A percentile compares a stretch with the other conserved stretches of the same genome.
Evolutionary conservation across 2,888 invertebrate species (phyloP).

Genomic region (Drosophila picticornis): DNA sequence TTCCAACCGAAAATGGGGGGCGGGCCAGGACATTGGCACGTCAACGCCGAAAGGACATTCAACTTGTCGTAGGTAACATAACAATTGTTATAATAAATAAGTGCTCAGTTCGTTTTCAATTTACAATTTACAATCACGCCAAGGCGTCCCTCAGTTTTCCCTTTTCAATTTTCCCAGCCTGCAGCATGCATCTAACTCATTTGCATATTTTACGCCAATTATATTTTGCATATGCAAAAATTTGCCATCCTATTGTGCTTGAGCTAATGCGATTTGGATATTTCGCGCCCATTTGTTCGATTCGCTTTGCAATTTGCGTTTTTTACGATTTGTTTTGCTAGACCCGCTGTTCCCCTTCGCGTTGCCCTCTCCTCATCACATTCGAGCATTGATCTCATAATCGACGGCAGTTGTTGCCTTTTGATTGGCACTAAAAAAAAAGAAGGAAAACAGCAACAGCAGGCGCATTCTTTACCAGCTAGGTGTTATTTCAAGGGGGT

Average conservation of each 20-base stretch:
- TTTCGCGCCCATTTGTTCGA: constrained; percentile 70
- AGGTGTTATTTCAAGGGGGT: constrained; percentile 49
- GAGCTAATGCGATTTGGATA: constrained; percentile 68
- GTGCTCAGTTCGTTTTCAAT: constrained; percentile 14
- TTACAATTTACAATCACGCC: constrained; percentile 36
- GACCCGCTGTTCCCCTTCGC: constrained; percentile 8
- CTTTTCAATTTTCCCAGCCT: not conserved
- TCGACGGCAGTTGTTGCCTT: constrained; percentile 64
- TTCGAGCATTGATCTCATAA: constrained; percentile 73
- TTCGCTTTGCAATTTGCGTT: constrained; percentile 74
- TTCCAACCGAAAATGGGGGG: constrained; percentile 3
- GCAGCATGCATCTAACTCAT: constrained; percentile 54
- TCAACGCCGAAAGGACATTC: constrained; percentile 60
- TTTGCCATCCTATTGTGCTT: constrained; percentile 43
- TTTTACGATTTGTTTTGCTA: constrained; percentile 76
- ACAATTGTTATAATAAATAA: constrained; percentile 25
- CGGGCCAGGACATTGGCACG: constrained; percentile 30
- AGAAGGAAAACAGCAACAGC: constrained; percentile 43
- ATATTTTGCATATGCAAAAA: constrained; percentile 74
- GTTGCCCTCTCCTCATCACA: not conserved
- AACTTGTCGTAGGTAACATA: constrained; percentile 43
- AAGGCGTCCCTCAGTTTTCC: not conserved
- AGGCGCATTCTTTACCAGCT: constrained; percentile 17
- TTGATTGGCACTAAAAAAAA: constrained; percentile 52
- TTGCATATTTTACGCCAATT: constrained; percentile 78